phyloP scores from a whole-genome alignment of 2,888 invertebrate species.

The Pharmacophagus antenor region DNA sequence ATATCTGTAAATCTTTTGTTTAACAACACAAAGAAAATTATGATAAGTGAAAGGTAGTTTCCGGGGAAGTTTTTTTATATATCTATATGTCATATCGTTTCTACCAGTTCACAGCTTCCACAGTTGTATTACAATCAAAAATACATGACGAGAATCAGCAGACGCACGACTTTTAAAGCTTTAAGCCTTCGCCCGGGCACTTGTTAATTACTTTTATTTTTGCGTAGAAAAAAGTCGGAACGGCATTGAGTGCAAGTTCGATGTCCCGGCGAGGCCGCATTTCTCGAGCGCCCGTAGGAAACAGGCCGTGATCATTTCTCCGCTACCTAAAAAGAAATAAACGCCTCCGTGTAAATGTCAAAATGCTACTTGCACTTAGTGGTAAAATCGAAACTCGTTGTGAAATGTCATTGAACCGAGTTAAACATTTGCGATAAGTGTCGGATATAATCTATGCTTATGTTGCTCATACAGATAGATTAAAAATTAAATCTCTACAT shows the following conservation, averaged over 20 bases:
- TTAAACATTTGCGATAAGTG: slow-evolving; percentile 3
- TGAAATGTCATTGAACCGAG: slow-evolving; percentile 26
- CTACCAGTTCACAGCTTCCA: no score
- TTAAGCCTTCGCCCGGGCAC: slow-evolving; percentile 5
- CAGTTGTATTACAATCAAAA: no score
- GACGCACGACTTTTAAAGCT: slow-evolving; percentile 13
- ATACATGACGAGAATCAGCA: no score
- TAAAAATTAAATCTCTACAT: neutral
- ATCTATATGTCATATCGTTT: no score
- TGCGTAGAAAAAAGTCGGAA: slow-evolving; percentile 45
- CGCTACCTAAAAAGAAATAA: slow-evolving; percentile 49
- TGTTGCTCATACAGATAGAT: neutral
- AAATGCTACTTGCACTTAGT: slow-evolving; percentile 31
- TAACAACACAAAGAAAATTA: no score
- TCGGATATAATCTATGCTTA: slow-evolving; percentile 4
- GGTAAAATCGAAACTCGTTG: slow-evolving; percentile 26
- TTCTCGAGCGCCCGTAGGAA: slow-evolving; percentile 54
- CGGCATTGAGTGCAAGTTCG: slow-evolving; percentile 54
- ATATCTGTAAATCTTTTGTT: no score
- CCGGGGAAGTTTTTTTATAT: no score
- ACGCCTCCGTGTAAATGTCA: slow-evolving; percentile 45
- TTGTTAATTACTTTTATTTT: slow-evolving; percentile 42
- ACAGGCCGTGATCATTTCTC: slow-evolving; percentile 72
- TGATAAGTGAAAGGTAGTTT: no score
- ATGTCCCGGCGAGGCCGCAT: slow-evolving; percentile 67